Evolutionary conservation across 2,797 vertebrate genomes (phyloP), one percentile per base, ranked within the genome.

Genomic region (Paguma larvata): DNA sequence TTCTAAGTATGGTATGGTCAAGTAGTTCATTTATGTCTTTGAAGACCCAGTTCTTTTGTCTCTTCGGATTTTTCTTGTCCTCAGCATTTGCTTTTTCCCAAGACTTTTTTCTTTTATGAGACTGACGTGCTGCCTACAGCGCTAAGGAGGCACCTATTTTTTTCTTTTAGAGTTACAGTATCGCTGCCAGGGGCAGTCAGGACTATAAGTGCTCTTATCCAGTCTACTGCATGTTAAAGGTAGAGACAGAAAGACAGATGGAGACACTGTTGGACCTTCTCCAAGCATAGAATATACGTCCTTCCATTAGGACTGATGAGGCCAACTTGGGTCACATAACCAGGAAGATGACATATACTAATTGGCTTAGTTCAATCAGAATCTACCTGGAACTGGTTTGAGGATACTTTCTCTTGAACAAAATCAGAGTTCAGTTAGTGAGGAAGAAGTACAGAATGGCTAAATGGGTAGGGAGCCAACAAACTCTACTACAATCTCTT

Each of bases 361-460:
- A 65, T 68, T 78, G 41, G 15, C 67, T 84, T 80, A 90, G 27
- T 63, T 75, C 51, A 62, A 2, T 72, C 7, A 27, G 12, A 80
- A 46, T 87, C 27, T 77, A 72, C 44, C 4, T 93, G 41, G 53
- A 46, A 44, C 19, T 93, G 59, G 6, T 73, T 93, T 84, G 41
- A 30, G 23, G 18, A 41, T 8, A 68, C 51, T 41, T 85, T 92
- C 21, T 38, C 34, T 38, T 87, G 27, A 90, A 90, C 44, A 80
- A 79, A 95, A 44, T 92, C 34, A 84, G 32, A 9, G 9, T 91
- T 94, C 27, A 84, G 15, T 91, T 89, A 86, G 30, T 96, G 94
- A 46, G 87, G n/a, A 85, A 89, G 72, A 94, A 63, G 15, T 77
- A 2, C 27, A 96, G 16, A 79, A 73, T 90, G 77, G 15, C 23